Percentiles rank a stretch among this genome's conserved stretches.
phyloP scores from a whole-genome alignment of 2,797 vertebrate genomes.

The Florisuga fusca region DNA sequence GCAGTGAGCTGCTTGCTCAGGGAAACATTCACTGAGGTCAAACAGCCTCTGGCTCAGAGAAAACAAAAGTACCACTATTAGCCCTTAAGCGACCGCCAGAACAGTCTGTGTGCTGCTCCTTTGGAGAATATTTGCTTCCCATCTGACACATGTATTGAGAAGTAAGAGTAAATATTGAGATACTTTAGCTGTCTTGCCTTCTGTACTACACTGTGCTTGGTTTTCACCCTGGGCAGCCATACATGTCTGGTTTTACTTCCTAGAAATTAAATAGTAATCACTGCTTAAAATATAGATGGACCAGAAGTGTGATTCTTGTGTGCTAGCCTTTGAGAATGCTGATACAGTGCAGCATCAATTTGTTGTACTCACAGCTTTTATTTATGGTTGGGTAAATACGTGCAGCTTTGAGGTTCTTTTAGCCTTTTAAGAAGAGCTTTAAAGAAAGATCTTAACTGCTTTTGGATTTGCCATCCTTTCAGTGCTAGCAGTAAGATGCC shows the following conservation, averaged over 20 bases:
- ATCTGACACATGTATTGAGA: neutral
- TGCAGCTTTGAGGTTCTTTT: neutral
- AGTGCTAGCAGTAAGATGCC: neutral
- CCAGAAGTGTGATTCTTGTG: neutral
- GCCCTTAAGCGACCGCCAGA: neutral
- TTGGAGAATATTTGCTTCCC: neutral
- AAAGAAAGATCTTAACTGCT: neutral
- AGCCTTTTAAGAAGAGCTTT: neutral
- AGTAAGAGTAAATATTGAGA: neutral
- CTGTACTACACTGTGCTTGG: neutral
- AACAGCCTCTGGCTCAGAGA: neutral
- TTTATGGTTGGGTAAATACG: neutral
- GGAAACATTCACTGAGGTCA: neutral
- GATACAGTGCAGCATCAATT: neutral
- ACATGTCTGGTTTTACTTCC: fast-evolving
- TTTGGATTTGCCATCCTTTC: neutral
- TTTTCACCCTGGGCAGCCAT: neutral
- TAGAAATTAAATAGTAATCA: neutral
- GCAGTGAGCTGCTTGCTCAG: neutral
- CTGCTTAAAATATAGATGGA: neutral
- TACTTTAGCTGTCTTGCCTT: neutral
- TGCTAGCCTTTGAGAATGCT: neutral
- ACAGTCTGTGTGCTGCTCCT: neutral
- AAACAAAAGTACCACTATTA: neutral
- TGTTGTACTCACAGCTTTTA: neutral